Evolutionary conservation across 2,113 vertebrate genomes (phyloP).

Genomic region (Camarhynchus parvulus): DNA sequence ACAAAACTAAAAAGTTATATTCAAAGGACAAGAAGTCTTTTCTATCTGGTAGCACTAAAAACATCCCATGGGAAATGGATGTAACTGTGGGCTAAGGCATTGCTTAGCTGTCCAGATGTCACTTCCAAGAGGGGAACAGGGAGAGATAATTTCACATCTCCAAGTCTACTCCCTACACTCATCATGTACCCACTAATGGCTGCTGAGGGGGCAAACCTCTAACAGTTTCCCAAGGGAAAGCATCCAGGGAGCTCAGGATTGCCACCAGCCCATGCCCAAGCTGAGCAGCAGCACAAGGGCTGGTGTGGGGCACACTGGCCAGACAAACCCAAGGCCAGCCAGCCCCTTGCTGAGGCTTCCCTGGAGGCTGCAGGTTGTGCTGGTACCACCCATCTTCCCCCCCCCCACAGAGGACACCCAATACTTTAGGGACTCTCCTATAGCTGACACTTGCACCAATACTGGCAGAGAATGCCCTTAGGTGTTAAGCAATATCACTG

Average conservation of each 20-base stretch:
- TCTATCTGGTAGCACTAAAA: background rate
- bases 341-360: background rate
- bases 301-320: background rate
- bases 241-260: background rate
- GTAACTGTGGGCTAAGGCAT: background rate
- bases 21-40: background rate
- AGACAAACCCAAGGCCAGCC: background rate
- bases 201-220: background rate
- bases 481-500: too few species aligned
- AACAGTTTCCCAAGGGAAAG: background rate
- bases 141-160: background rate
- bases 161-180: background rate
- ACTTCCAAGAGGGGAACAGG: background rate
- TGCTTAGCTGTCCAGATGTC: background rate
- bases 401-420: background rate
- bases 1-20: background rate
- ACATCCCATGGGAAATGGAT: background rate
- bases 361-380: background rate
- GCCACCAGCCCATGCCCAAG: background rate
- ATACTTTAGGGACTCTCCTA: background rate
- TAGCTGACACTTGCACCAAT: background rate
- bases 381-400: background rate
- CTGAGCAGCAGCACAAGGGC: background rate
- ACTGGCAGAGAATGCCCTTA: background rate
- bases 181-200: background rate